Conservation (phyloP, 1,140 invertebrate species). For the Drosophila obscura region DNA sequence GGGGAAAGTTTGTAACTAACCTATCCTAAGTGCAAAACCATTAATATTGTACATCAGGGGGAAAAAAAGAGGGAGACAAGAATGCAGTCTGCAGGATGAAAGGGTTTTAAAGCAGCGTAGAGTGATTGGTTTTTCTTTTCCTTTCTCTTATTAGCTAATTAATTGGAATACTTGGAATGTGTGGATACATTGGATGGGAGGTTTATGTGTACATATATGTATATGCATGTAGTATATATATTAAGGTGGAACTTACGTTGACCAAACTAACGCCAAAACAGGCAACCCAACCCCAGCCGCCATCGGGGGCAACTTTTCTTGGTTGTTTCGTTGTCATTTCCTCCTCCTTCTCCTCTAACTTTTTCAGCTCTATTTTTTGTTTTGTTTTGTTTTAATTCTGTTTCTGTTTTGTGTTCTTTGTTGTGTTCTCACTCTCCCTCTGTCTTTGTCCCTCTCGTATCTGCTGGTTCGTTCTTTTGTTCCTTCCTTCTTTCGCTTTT, state of each 20-base stretch:
- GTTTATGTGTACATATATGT: background rate
- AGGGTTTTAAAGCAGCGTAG: background rate
- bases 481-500: conserved; percentile 14
- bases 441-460: conserved; percentile 1
- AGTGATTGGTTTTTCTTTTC: background rate
- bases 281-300: conserved; percentile 92
- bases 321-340: conserved; percentile 73
- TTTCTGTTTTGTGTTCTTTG: conserved; percentile 13
- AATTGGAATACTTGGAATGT: conserved; percentile 19
- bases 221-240: background rate
- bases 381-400: background rate
- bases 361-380: conserved; percentile 4
- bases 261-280: conserved; percentile 91
- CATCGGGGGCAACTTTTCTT: conserved; percentile 83
- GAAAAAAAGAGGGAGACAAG: background rate
- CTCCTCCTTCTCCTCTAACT: background rate
- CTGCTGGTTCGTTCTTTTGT: conserved; percentile 11
- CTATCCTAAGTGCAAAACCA: conserved; percentile 47
- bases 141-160: conserved; percentile 14
- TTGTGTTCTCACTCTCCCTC: conserved; percentile 9
- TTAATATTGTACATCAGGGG: background rate
- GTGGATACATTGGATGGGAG: background rate
- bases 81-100: background rate
- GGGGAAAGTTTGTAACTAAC: conserved; percentile 27
- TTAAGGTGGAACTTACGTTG: conserved; percentile 86